These are phyloP conservation scores for Adelphocoris suturalis DNA, from an alignment of 2,888 invertebrate genomes.

Conservation along the genomic window DNA sequence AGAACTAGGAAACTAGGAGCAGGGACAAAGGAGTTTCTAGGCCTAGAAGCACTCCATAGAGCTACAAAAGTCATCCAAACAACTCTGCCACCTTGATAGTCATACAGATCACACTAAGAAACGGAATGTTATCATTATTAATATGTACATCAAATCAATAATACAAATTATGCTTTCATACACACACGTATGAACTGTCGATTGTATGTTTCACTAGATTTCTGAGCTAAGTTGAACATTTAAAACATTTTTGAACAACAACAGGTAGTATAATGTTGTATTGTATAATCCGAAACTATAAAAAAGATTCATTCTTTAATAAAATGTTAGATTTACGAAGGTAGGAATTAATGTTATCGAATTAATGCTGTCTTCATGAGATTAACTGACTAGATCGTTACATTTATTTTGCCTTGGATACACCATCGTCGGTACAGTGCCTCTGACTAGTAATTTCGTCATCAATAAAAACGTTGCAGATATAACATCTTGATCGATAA, in stretches of 20 bases:
- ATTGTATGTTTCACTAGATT: no score
- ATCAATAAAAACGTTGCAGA: background rate
- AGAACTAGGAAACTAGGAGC: background rate
- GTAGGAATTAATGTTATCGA: background rate
- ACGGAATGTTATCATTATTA: background rate
- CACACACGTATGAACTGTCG: no score
- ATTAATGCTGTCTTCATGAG: background rate
- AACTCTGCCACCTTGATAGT: background rate
- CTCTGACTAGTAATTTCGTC: background rate
- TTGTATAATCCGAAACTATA: no score
- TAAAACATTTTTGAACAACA: no score
- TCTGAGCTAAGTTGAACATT: no score
- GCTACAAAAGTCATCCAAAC: background rate
- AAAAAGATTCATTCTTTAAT: no score
- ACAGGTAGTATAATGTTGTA: no score
- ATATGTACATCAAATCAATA: background rate
- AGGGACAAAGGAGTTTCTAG: background rate
- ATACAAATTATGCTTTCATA: background rate
- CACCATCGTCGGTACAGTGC: slow-evolving; percentile 1
- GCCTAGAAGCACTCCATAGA: background rate
- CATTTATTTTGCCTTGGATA: background rate
- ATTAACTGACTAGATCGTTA: background rate
- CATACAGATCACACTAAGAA: background rate
- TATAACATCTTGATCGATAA: background rate
- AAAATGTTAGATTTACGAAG: no score